Evolutionary conservation across 2,113 vertebrate genomes (phyloP), one percentile per base, ranked within the genome.

Genomic region (Chaetodon auriga): DNA sequence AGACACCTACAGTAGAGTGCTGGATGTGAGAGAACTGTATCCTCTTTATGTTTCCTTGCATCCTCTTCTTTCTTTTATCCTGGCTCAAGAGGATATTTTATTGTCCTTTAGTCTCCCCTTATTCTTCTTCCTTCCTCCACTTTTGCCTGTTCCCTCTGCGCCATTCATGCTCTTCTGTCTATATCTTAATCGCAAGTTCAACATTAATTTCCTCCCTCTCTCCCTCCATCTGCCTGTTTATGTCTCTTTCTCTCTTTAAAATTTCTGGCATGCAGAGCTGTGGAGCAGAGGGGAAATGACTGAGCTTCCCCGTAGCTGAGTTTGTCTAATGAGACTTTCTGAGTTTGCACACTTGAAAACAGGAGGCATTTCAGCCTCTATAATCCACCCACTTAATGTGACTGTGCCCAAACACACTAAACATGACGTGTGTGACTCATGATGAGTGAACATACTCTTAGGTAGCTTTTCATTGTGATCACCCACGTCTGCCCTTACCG

Each of bases 181-280:
- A 49, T 79, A 75, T 74, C 85, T 69, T 79, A 88, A 84, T 79
- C 80, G 46, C 78, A 84, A 83, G 80, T 90, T 89, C 69, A 89
- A 84, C 79, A 85, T 90, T 92, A 69, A 93, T 94, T 92, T 92
- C 90, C 91, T 90, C 83, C 71, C 63, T 55, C 60, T 66, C 41
- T 82, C 30, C 65, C 48, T 58, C 74, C 54, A 68, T 82, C 77
- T 81, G 68, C 68, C 81, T 87, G 65, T 80, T 75, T 88, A 48
- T 60, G 41, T 88, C 49, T 88, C 83, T 80, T 60, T 75, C 58
- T 49, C 77, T 71, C 80, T 82, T 76, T 71, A 54, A 64, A 71
- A 81, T 87, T 62, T 88, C 49, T 87, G 88, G 88, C 85, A 82
- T 81, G 80, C 81, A 38, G 64, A 2, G 60, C 70, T 73, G 51